Evolutionary conservation across 2,113 vertebrate species (phyloP), one percentile per base, ranked within the genome.

Genomic region (Limanda limanda): DNA sequence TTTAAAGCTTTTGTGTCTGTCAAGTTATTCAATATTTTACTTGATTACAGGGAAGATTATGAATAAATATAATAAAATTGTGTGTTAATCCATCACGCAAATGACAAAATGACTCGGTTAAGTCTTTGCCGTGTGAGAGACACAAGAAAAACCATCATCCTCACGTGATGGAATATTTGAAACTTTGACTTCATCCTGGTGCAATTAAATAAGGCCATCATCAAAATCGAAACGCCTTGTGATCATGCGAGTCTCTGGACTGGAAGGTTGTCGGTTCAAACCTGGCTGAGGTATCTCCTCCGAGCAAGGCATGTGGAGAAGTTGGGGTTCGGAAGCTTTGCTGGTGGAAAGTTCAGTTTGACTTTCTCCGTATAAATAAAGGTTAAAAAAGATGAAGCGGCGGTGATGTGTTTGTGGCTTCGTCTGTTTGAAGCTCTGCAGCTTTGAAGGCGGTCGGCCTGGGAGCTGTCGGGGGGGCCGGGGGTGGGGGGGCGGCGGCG

Each of bases 361-460:
- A 84, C 81, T 76, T 85, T 83, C 69, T 56, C 68, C 47, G 66
- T 68, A 5, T 85, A 68, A 84, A 84, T 75, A 83, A 85, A 88
- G 66, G 76, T 84, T 83, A 56, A 61, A 31, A 77, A 77, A 74
- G 64, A 76, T 47, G 25, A 40, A 51, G 55, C n/a, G 9, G 40
- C 17, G 20, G 66, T 27, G 61, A 20, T 40, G 63, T 74, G 75
- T 54, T 70, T 71, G 57, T 76, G 45, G 59, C 54, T 42, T 66
- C 61, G 69, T 24, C 31, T 61, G 62, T 69, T 87, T 84, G 71
- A 68, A 76, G 78, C 31, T 9, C 58, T 55, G 66, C 52, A 71
- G 73, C 87, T 89, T 78, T 88, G 81, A 90, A 87, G 86, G 62
- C 56, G 24, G 71, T 67, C 59, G 85, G 59, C 57, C 83, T 76